These are phyloP conservation scores for Paracentrotus lividus DNA, from an alignment of 53 echinoderm and acorn worm genomes.

Conservation along the genomic window DNA sequence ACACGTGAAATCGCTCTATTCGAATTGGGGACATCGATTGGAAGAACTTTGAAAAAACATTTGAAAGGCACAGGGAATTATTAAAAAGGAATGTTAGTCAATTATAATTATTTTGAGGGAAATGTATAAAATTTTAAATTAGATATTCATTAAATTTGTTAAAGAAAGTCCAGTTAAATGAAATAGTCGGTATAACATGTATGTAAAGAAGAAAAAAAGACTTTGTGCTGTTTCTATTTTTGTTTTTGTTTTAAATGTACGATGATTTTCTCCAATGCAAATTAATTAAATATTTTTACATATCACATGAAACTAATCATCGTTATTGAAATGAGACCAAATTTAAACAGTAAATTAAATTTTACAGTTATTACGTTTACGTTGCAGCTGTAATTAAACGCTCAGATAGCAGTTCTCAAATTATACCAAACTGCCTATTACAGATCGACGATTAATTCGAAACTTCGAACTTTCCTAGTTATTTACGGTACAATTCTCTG, in stretches of 20 bases:
- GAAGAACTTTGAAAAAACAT: conserved; percentile 34
- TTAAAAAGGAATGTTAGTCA: background rate
- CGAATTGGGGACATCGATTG: conserved; percentile 4
- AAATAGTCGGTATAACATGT: too few species aligned
- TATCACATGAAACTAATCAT: background rate
- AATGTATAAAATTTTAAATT: background rate
- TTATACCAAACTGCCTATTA: background rate
- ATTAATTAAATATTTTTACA: background rate
- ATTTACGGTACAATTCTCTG: background rate
- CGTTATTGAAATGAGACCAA: too few species aligned
- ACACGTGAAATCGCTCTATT: too few species aligned
- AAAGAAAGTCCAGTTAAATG: too few species aligned
- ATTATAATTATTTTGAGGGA: background rate
- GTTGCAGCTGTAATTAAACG: background rate
- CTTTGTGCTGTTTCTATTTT: background rate
- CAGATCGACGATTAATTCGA: background rate
- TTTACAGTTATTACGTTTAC: background rate
- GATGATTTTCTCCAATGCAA: background rate
- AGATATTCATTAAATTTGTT: background rate
- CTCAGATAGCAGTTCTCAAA: background rate
- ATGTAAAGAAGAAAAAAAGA: too few species aligned
- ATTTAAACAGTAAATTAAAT: too few species aligned
- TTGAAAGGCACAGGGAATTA: background rate
- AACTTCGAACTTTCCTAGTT: background rate
- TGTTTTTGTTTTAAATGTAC: background rate